Conservation (phyloP, 2,797 vertebrate species). For the Hemitrygon akajei region DNA sequence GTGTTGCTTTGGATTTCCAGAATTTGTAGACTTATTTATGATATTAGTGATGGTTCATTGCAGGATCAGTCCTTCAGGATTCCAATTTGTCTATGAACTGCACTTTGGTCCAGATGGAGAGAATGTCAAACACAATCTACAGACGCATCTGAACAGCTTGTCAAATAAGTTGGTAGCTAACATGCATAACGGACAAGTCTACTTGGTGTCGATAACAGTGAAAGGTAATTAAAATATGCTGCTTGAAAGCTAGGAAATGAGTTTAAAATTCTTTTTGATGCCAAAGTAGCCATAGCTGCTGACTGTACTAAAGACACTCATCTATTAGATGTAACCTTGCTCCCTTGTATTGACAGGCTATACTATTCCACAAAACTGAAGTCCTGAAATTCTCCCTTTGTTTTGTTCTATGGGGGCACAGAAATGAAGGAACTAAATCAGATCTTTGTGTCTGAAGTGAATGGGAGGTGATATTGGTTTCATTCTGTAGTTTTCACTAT, state of each 20-base stretch:
- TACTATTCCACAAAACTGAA: not conserved
- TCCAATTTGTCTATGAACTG: not conserved
- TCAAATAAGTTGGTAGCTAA: not conserved
- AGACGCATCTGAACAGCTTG: not conserved
- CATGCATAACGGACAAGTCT: not conserved
- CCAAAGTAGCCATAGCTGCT: too few relatives aligned
- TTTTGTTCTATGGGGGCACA: not conserved
- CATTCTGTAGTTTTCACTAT: not conserved
- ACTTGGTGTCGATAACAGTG: conserved; percentile 2
- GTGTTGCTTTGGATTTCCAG: too few relatives aligned
- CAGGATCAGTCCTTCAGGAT: not conserved
- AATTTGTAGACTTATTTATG: too few relatives aligned
- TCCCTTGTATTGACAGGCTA: not conserved
- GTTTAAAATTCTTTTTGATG: not conserved
- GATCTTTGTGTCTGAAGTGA: not conserved
- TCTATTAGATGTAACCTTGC: not conserved
- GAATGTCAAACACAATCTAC: not conserved
- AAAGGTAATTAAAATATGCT: not conserved
- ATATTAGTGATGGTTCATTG: not conserved
- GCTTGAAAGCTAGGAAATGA: not conserved
- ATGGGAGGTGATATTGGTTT: not conserved
- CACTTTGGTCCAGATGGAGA: conserved; percentile 7
- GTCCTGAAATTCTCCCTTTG: not conserved
- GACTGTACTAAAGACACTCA: not conserved
- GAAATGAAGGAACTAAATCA: not conserved